phyloP scores from a whole-genome alignment of 2,797 vertebrate genomes.

The Fistularia commersonii region DNA sequence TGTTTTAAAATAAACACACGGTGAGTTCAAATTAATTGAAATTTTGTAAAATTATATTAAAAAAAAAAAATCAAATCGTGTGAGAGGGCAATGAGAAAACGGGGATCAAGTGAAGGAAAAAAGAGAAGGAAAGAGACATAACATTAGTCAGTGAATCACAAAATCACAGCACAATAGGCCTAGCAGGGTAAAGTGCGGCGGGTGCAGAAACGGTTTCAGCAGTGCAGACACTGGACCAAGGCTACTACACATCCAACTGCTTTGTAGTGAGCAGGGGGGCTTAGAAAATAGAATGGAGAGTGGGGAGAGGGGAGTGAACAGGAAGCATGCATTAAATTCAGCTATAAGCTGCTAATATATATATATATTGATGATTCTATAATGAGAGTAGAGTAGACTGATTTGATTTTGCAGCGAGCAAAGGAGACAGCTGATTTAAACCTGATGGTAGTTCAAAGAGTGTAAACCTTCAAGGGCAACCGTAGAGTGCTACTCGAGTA shows the following conservation, averaged over 20 bases:
- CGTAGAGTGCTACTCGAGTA: too few species aligned
- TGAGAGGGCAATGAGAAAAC: slow-evolving; percentile 21
- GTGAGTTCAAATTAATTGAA: slow-evolving; percentile 4
- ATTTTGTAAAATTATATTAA: slow-evolving; percentile 15
- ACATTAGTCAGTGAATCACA: slow-evolving; percentile 63
- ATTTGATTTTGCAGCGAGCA: background rate
- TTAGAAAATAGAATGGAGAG: slow-evolving; percentile 11
- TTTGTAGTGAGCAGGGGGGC: slow-evolving; percentile 22
- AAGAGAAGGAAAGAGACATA: slow-evolving; percentile 62
- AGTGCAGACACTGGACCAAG: slow-evolving; percentile 20
- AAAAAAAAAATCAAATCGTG: slow-evolving; percentile 30
- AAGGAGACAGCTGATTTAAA: too few species aligned
- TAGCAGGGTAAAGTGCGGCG: slow-evolving; percentile 46
- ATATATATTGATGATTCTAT: background rate
- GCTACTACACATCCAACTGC: slow-evolving; percentile 28
- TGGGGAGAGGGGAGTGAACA: slow-evolving; percentile 17
- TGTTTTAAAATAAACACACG: too few species aligned
- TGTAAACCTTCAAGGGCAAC: too few species aligned
- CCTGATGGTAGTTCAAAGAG: too few species aligned
- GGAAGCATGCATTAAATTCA: slow-evolving; percentile 39
- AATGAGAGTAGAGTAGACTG: background rate
- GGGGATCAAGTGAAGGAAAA: slow-evolving; percentile 47
- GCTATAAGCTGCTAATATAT: background rate
- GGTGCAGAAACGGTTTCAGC: slow-evolving; percentile 36
- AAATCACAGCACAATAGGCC: slow-evolving; percentile 47